phyloP scores from a whole-genome alignment of 1,140 invertebrate species.

The Galleria mellonella region DNA sequence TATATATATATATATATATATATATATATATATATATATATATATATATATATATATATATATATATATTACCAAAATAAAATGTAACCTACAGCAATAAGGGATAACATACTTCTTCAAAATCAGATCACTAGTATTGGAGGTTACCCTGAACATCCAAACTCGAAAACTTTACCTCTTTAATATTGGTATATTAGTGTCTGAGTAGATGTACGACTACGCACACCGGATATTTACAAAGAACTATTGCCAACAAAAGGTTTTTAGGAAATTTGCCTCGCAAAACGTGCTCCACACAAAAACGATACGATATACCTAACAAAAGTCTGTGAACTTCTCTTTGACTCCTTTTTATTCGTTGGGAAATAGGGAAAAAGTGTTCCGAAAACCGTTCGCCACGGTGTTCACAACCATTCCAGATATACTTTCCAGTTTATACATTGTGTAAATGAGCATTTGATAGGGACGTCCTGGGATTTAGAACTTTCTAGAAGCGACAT shows the following conservation, averaged over 20 bases:
- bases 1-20: no score
- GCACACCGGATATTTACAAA: constrained; percentile 16
- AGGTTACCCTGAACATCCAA: no score
- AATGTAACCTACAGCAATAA: no score
- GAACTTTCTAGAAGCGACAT: neutral
- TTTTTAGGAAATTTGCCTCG: constrained; percentile 38
- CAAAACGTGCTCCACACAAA: constrained; percentile 13
- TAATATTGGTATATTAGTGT: no score
- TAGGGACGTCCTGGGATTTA: constrained; percentile 16
- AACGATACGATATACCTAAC: constrained; percentile 50
- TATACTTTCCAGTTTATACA: constrained; percentile 56
- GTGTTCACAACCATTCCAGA: constrained; percentile 35
- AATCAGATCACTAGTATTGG: no score
- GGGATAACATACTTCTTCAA: no score
- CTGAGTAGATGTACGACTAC: no score
- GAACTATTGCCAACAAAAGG: constrained; percentile 22
- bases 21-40: no score
- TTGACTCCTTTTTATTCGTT: constrained; percentile 59
- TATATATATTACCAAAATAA: no score
- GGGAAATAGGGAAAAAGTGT: constrained; percentile 64
- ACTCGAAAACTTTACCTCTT: no score
- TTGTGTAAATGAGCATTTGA: constrained; percentile 66
- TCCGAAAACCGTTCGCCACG: constrained; percentile 45
- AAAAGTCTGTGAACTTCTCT: constrained; percentile 63
- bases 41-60: no score